Base-by-base conservation (phyloP, 2,113 vertebrate genomes). In the Spheniscus mendiculus region DNA sequence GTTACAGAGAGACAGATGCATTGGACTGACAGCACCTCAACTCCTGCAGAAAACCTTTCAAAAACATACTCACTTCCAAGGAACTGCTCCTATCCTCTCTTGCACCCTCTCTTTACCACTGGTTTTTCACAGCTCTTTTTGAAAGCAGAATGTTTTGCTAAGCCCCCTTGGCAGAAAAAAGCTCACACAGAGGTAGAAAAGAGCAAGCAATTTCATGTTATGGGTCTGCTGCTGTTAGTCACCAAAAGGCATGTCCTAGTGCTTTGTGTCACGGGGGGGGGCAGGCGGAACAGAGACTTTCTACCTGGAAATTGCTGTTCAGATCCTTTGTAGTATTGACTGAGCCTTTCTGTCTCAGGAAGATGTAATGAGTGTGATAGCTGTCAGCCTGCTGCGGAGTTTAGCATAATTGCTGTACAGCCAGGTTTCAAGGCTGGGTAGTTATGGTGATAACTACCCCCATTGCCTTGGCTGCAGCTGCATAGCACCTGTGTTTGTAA, bases 391-490 rank as follows among this genome's bases (percentile, higher is more conserved):
- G 62, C 55, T 36, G 49, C 0, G 3, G 77, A 56, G 63, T 30
- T 52, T 6, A 50, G 49, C 15, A 4, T 36, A 49, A 69, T 15
- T 17, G 26, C 70, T 50, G 11, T 19, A 5, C 42, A 50, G 55
- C 12, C 1, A 0, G 30, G 55, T 55, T 49, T 26, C 62, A 20
- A 30, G 21, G 32, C 63, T 21, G 58, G 36, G 63, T 27, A 34
- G 70, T 69, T 76, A 44, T 3, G 3, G 21, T 27, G n/a, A 12
- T 20, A 50, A 70, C 71, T 25, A 42, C 10, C 42, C 27, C 55
- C 1, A 0, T 4, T 38, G 63, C 70, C 42, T 70, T 25, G 55
- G 49, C 70, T 1, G 0, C 27, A 63, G 42, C 30, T 34, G 21
- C 62, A 16, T 12, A 42, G 26, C 40, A 13, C 55, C 47, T 36